Conservation (phyloP, 2,113 vertebrate species). For the Arenaria interpres region DNA sequence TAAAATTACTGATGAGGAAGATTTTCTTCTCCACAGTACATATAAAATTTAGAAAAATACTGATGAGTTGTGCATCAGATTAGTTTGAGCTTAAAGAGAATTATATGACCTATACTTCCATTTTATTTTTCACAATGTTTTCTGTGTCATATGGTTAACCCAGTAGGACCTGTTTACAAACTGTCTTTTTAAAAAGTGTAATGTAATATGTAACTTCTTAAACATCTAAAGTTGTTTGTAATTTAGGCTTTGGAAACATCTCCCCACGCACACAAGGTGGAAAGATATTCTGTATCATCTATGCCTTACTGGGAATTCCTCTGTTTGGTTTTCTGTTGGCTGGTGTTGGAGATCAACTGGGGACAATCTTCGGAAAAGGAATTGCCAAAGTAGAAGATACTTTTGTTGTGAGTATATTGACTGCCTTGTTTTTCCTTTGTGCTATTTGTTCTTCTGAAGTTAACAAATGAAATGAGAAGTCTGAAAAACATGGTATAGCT, state of each 20-base stretch:
- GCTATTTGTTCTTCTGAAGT: background rate
- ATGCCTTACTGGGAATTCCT: slow-evolving; percentile 96
- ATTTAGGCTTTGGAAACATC: slow-evolving; percentile 96
- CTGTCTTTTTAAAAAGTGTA: background rate
- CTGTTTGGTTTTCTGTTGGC: slow-evolving; percentile 97
- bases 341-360: slow-evolving; percentile 96
- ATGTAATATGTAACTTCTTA: slow-evolving; percentile 33
- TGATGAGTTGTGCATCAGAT: background rate
- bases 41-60: background rate
- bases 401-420: slow-evolving; percentile 87
- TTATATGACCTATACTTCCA: background rate
- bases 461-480: background rate
- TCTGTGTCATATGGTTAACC: background rate
- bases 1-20: background rate
- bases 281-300: slow-evolving; percentile 97
- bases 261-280: slow-evolving; percentile 96
- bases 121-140: background rate
- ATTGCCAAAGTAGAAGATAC: slow-evolving; percentile 96
- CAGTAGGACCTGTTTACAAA: background rate
- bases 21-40: background rate
- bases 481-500: background rate
- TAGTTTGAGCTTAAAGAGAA: background rate
- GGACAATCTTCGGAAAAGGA: slow-evolving; percentile 97
- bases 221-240: slow-evolving; percentile 56
- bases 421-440: background rate